Evolutionary conservation across 2,888 invertebrate species (phyloP).

Genomic region (Parochlus steinenii): DNA sequence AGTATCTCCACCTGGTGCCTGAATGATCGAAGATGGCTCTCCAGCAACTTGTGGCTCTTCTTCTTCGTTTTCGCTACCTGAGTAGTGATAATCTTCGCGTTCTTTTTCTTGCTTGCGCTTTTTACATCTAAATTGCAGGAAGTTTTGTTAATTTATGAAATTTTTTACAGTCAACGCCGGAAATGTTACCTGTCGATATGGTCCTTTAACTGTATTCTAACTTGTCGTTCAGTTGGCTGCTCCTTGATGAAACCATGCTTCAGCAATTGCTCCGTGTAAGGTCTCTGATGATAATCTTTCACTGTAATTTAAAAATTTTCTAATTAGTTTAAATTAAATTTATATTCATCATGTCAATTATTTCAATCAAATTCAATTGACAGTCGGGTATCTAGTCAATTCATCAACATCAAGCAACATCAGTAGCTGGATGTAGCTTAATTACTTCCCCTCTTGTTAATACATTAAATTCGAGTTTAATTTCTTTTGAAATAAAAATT

Average conservation of each 20-base stretch:
- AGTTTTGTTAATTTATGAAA: background rate
- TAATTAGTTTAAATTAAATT: too few species aligned
- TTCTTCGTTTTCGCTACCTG: conserved; percentile 95
- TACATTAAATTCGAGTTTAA: too few species aligned
- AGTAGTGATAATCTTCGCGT: conserved; percentile 67
- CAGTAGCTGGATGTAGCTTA: too few species aligned
- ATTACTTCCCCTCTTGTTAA: too few species aligned
- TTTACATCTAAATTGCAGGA: conserved; percentile 47
- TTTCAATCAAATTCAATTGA: too few species aligned
- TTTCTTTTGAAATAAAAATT: too few species aligned
- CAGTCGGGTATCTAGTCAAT: too few species aligned
- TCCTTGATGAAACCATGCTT: conserved; percentile 97
- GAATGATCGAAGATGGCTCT: conserved; percentile 87
- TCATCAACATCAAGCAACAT: too few species aligned
- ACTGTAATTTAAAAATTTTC: conserved; percentile 32
- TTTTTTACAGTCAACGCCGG: background rate
- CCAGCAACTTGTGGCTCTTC: conserved; percentile 83
- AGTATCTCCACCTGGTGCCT: conserved; percentile 79
- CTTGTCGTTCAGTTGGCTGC: conserved; percentile 96
- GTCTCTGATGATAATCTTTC: conserved; percentile 97
- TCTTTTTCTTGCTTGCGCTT: conserved; percentile 85
- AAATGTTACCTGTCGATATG: conserved; percentile 64
- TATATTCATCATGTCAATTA: too few species aligned
- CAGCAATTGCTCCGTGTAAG: conserved; percentile 93
- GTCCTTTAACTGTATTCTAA: conserved; percentile 95